Evolutionary conservation across 2,888 invertebrate species (phyloP), one percentile per base, ranked within the genome.

Genomic region (Eupithecia subumbrata): DNA sequence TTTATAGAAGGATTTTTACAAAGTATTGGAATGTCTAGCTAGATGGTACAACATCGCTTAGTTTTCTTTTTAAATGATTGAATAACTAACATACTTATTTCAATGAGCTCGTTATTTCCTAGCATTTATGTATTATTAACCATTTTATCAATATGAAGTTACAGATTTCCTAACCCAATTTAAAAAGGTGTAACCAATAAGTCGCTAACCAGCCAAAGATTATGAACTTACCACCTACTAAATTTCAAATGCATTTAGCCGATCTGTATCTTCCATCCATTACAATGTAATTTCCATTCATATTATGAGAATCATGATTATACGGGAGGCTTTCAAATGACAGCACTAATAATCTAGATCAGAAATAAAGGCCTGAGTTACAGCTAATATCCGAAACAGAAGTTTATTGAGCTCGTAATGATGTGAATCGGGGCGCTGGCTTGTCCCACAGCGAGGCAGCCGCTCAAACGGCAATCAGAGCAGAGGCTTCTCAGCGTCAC

Each of bases 361-460:
- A 60, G 60, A 60, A 5, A 60, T 60, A 60, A 25, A 60, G 60
- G 25, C 60, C 60, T 60, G 60, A 60, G 34, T 64, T 64, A 64
- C 34, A 34, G 64, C 16, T 64, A 67, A 67, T 40, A 67, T 34
- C 40, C 37, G 34, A 67, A n/a, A 40, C 67, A 40, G 37, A n/a
- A 40, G 67, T 40, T 67, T 67, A 67, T 67, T 40, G 67, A 40
- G 67, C 14, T 16, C 40, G 67, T 48, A 76, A 48, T 69, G 60
- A 77, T 77, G 77, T 77, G 77, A 77, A 77, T 72, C 60, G 56
- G 77, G 64, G 18, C 74, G 72, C 67, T 69, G 63, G 45, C 60
- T 66, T 22, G 72, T 74, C 77, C 69, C 76, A 74, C 76, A 72
- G 71, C 66, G 30, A 16, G 34, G 64, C 64, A 8, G 64, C 14